phyloP scores from a whole-genome alignment of 2,113 vertebrate genomes.

The Pachypanchax playfairii region DNA sequence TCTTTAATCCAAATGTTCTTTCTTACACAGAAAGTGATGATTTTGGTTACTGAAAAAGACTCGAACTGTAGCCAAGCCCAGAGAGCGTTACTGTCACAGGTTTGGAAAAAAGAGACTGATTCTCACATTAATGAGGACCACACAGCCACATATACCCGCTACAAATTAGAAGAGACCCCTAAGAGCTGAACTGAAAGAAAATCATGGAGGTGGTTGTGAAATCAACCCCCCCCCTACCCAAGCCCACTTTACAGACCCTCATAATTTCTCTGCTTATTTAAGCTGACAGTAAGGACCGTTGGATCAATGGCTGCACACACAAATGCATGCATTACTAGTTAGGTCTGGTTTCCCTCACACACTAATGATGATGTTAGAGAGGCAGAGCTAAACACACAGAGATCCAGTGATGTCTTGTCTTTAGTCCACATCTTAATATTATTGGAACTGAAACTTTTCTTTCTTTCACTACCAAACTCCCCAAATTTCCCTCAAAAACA shows the following conservation, averaged over 20 bases:
- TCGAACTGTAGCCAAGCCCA: constrained; percentile 22
- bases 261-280: constrained; percentile 45
- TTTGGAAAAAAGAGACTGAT: constrained; percentile 23
- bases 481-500: constrained; percentile 34
- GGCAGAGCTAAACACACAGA: constrained; percentile 34
- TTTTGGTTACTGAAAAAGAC: constrained; percentile 51
- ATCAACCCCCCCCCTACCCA: constrained; percentile 11
- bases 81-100: constrained; percentile 7
- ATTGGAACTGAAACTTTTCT: constrained; percentile 2
- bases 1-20: constrained; percentile 31
- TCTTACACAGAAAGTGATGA: constrained; percentile 41
- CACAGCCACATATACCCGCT: constrained; percentile 63
- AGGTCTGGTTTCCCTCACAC: constrained; percentile 68
- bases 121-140: constrained; percentile 68
- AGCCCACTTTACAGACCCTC: constrained; percentile 26
- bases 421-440: too few species aligned
- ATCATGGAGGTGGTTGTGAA: constrained; percentile 44
- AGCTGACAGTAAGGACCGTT: constrained; percentile 45
- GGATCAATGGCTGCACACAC: constrained; percentile 53
- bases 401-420: background rate
- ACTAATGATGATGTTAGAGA: constrained; percentile 67
- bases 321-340: constrained; percentile 18
- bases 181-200: constrained; percentile 67
- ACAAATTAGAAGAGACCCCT: constrained; percentile 53
- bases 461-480: background rate